Conservation (phyloP, 2,113 vertebrate genomes). For the Erythrocercus mccallii region DNA sequence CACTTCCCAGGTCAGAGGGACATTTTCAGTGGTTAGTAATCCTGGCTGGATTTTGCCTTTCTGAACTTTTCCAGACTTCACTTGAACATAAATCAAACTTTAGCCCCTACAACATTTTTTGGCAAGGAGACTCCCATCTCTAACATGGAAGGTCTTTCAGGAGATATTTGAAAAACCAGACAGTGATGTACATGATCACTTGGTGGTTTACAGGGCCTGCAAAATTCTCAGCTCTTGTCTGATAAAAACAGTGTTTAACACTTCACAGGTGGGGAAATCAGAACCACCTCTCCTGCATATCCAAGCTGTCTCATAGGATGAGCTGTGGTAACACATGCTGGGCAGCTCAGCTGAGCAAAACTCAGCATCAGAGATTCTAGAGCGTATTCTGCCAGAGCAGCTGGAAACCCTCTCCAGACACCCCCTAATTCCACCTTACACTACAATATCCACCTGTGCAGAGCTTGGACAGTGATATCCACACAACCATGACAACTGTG, state of each 20-base stretch:
- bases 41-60: background rate
- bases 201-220: background rate
- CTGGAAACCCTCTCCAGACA: background rate
- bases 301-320: background rate
- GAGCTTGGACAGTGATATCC: background rate
- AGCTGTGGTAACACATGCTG: fast-evolving
- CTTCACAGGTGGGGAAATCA: background rate
- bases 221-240: background rate
- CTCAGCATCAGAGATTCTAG: background rate
- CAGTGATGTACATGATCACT: background rate
- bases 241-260: background rate
- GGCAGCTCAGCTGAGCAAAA: background rate
- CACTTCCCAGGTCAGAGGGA: background rate
- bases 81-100: background rate
- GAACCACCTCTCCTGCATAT: background rate
- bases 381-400: background rate
- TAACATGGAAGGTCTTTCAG: background rate
- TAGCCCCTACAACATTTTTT: background rate
- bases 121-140: background rate
- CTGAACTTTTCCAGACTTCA: background rate
- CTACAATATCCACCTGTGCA: background rate
- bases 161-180: background rate
- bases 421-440: background rate
- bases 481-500: background rate
- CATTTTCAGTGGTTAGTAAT: background rate